Evolutionary conservation across 2,797 vertebrate genomes (phyloP).

Genomic region (Clarias platycephalus): DNA sequence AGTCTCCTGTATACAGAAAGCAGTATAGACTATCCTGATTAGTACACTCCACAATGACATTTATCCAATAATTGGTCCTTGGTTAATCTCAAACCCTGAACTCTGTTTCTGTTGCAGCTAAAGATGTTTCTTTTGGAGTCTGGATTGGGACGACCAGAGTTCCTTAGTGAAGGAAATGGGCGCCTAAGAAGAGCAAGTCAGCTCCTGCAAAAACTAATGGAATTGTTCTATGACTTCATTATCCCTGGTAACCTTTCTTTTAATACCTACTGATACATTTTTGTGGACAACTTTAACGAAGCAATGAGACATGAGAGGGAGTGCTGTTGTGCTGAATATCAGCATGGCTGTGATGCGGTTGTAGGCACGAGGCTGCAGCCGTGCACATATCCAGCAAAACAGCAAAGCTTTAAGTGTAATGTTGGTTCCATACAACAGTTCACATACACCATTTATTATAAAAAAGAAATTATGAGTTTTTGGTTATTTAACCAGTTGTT

Average conservation of each 20-base stretch:
- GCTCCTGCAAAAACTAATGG: conserved; percentile 92
- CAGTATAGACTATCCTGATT: not conserved
- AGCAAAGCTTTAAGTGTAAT: too few species aligned
- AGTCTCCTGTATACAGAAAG: too few species aligned
- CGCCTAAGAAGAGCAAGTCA: conserved; percentile 91
- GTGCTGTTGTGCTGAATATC: too few species aligned
- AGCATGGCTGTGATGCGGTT: too few species aligned
- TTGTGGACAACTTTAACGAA: not conserved
- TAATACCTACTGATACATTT: not conserved
- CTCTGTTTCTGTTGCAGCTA: conserved; percentile 72
- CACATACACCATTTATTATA: too few species aligned
- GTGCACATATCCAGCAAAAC: too few species aligned
- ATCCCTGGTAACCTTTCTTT: conserved; percentile 81
- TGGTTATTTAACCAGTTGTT: too few species aligned
- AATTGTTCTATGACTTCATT: conserved; percentile 86
- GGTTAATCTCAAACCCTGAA: not conserved
- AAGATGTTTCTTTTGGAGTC: conserved; percentile 89
- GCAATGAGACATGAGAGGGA: too few species aligned
- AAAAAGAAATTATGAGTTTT: too few species aligned
- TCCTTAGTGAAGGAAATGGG: conserved; percentile 87
- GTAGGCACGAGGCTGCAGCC: too few species aligned
- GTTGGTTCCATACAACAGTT: too few species aligned
- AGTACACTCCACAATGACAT: not conserved
- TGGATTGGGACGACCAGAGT: conserved; percentile 86
- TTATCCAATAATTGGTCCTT: not conserved